Conservation (phyloP, 2,888 invertebrate species). For the Stictocephala bisonia region DNA sequence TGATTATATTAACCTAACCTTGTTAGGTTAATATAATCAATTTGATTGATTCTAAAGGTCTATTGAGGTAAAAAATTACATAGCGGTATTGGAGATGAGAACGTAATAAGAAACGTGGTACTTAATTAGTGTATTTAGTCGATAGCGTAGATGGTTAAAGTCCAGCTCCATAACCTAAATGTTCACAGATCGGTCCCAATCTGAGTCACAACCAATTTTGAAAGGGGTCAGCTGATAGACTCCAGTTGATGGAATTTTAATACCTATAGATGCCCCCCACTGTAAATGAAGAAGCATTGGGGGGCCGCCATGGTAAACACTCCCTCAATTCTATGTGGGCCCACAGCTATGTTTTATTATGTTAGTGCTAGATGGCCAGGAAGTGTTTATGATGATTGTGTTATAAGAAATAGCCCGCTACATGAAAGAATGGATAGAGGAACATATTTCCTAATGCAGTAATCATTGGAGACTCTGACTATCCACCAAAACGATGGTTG, state of each 20-base stretch:
- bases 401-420: constrained; percentile 42
- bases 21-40: no score
- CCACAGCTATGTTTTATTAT: constrained; percentile 9
- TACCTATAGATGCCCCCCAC: constrained; percentile 56
- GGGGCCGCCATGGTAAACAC: constrained; percentile 58
- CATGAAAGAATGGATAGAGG: neutral
- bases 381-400: constrained; percentile 56
- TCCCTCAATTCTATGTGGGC: constrained; percentile 13
- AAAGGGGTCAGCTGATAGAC: no score
- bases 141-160: no score
- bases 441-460: constrained; percentile 43
- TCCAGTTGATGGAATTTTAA: constrained; percentile 52
- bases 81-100: no score
- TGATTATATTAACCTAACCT: no score
- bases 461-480: constrained; percentile 49
- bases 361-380: constrained; percentile 58
- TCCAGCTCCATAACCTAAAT: no score
- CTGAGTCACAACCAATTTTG: no score
- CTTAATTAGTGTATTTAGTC: no score
- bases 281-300: constrained; percentile 55
- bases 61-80: no score
- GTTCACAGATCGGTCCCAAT: no score
- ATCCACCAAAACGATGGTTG: constrained; percentile 42
- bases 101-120: no score
- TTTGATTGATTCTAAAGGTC: no score